Evolutionary conservation across 2,113 vertebrate species (phyloP), one percentile per base, ranked within the genome.

Genomic region (Hyperopisus bebe): DNA sequence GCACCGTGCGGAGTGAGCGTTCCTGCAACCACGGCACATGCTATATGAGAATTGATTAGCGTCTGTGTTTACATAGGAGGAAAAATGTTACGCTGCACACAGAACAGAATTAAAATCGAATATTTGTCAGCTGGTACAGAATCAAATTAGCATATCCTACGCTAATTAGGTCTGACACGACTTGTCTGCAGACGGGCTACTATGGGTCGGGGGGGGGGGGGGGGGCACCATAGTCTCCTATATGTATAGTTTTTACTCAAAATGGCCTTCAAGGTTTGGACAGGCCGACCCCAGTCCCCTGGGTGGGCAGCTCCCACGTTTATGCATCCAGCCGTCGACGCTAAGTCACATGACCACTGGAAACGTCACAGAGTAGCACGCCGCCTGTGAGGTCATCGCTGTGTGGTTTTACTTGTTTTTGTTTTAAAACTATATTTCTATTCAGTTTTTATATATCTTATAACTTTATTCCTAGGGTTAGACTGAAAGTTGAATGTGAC

Each of bases 61-160:
- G 90, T 91, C 90, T 89, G 87, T 89, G 87, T 91, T 91, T 90
- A 89, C 90, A 91, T 90, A 90, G 88, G 87, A 90, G 70, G 90
- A 87, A 87, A 93, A 92, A 92, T 84, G 88, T 91, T 89, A 91
- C 86, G 90, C 90, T 92, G 90, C 92, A 88, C 90, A 83, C 89
- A 90, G 89, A 89, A 91, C 89, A 77, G 90, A 92, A 92, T 94
- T 90, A 94, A 92, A 89, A 94, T 92, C 91, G 92, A 94, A 83
- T 92, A 91, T 62, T 91, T 93, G 93, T 92, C 93, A 90, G 88
- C 80, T 70, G 42, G 31, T 89, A 58, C 74, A 90, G 90, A 90
- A 90, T 92, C 42, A 90, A 90, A 94, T 94, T 92, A 92, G 90
- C 92, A 93, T 93, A 94, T 84, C 58, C 90, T 88, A 90, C 90